Evolutionary conservation across 2,113 vertebrate species (phyloP).

Genomic region (Shinisaurus crocodilurus): DNA sequence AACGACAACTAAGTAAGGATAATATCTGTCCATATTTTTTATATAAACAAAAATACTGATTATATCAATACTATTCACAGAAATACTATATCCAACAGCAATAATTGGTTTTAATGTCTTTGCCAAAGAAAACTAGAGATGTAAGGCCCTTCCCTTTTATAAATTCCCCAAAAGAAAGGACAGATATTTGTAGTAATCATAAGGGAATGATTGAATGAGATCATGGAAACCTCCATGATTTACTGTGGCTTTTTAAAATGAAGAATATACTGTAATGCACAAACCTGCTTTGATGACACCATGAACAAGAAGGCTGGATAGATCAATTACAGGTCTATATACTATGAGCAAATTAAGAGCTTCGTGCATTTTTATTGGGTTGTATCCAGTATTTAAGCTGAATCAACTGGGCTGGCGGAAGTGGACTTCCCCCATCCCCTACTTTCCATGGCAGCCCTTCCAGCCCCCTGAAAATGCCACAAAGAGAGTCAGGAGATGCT

Average conservation of each 20-base stretch:
- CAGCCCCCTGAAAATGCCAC: no score
- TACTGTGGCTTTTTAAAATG: constrained; percentile 68
- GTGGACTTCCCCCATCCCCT: no score
- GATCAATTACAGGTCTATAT: constrained; percentile 63
- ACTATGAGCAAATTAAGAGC: constrained; percentile 65
- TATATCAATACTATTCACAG: constrained; percentile 21
- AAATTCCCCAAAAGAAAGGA: constrained; percentile 12
- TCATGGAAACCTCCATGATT: constrained; percentile 70
- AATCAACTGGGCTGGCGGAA: no score
- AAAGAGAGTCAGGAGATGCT: no score
- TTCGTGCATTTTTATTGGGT: constrained; percentile 48
- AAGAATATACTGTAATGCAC: constrained; percentile 69
- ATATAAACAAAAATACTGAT: constrained; percentile 18
- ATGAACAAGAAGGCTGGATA: constrained; percentile 56
- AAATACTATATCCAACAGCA: constrained; percentile 14
- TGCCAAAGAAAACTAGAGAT: constrained; percentile 21
- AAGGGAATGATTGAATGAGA: constrained; percentile 62
- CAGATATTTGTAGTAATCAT: constrained; percentile 13
- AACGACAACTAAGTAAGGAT: constrained; percentile 9
- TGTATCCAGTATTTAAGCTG: no score
- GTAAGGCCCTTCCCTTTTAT: constrained; percentile 16
- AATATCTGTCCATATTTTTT: neutral
- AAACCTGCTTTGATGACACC: constrained; percentile 66
- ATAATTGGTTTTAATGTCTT: constrained; percentile 14
- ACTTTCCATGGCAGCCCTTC: no score